A percentile compares a stretch with the other conserved stretches of the same genome.
phyloP scores from a whole-genome alignment of 2,113 vertebrate genomes.

The Stictonetta naevosa region DNA sequence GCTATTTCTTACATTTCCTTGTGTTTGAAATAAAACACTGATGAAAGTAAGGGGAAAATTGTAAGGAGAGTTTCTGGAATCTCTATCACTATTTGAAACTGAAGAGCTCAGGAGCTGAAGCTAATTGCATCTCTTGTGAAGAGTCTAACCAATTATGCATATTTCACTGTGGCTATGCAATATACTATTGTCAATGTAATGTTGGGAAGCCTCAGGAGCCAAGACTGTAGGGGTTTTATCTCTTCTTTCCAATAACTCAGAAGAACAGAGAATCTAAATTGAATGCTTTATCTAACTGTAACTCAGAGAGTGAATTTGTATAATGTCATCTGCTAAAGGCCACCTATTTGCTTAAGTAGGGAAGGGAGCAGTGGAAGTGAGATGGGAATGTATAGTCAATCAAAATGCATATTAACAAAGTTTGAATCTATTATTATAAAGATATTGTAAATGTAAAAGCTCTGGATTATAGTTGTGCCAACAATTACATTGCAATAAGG shows the following conservation, averaged over 20 bases:
- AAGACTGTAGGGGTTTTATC: slow-evolving; percentile 14
- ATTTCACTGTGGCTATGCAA: neutral
- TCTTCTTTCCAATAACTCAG: slow-evolving; percentile 15
- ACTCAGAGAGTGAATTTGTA: slow-evolving; percentile 40
- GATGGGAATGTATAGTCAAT: slow-evolving; percentile 7
- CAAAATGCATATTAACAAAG: slow-evolving; percentile 56
- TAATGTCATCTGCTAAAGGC: slow-evolving; percentile 11
- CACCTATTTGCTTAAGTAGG: slow-evolving; percentile 11
- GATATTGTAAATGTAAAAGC: slow-evolving; percentile 13
- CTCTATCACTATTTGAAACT: neutral
- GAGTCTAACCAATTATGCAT: slow-evolving; percentile 6
- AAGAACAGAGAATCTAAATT: slow-evolving; percentile 39
- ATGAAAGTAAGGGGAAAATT: neutral
- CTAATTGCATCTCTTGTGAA: slow-evolving; percentile 22
- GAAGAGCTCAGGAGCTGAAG: neutral
- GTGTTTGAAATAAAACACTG: neutral
- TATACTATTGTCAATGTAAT: neutral
- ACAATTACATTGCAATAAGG: neutral
- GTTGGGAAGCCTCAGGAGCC: neutral
- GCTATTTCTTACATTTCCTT: neutral
- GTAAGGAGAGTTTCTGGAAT: neutral
- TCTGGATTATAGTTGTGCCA: neutral
- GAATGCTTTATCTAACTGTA: slow-evolving; percentile 30
- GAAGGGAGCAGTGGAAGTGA: neutral
- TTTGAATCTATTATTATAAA: slow-evolving; percentile 19